Conservation (phyloP, 2,888 invertebrate species). For the Melinopterus prodromus region DNA sequence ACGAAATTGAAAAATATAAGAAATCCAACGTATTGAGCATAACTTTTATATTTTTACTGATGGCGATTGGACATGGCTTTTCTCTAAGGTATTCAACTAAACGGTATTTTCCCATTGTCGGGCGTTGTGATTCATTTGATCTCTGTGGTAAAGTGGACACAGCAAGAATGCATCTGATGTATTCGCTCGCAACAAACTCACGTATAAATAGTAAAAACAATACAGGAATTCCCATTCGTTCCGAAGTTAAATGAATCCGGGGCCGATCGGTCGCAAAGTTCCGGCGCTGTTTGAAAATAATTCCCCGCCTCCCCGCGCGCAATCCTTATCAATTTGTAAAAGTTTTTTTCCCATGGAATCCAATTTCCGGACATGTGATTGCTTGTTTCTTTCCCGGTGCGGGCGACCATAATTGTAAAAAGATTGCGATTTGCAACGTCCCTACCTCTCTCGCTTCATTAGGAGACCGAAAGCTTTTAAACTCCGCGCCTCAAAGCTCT, state of each 20-base stretch:
- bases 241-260: not conserved
- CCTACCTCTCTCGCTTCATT: not conserved
- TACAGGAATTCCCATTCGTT: not conserved
- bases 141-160: not conserved
- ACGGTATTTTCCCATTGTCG: not conserved
- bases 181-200: not conserved
- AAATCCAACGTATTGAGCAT: too few species aligned
- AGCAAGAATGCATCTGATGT: not conserved
- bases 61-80: too few species aligned
- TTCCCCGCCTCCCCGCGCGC: not conserved
- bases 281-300: not conserved
- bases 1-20: too few species aligned
- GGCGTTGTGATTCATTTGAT: not conserved
- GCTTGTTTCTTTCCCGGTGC: not conserved
- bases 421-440: not conserved
- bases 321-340: not conserved
- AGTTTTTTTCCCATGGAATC: not conserved
- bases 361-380: slow-evolving; percentile 4
- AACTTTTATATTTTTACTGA: too few species aligned
- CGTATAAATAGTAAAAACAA: not conserved
- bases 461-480: slow-evolving; percentile 7
- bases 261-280: not conserved
- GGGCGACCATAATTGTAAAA: not conserved
- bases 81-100: not conserved
- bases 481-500: not conserved